phyloP scores from a whole-genome alignment of 2,888 invertebrate genomes.

The Schizaphis graminum region DNA sequence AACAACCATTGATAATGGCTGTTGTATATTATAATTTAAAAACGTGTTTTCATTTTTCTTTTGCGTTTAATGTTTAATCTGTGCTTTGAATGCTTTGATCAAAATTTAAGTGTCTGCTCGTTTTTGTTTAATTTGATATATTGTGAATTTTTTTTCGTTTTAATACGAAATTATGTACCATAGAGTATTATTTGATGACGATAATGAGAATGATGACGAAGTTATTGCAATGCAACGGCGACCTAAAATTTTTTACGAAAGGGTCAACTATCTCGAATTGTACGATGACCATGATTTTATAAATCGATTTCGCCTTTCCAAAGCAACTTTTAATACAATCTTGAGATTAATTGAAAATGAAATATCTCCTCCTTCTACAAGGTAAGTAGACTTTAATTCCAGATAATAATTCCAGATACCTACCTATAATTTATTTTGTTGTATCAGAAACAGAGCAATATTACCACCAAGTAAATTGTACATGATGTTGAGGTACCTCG shows the following conservation, averaged over 20 bases:
- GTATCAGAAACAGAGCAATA: background rate
- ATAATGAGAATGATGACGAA: too few relatives aligned
- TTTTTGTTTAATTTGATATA: background rate
- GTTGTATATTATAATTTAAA: too few relatives aligned
- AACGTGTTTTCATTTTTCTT: too few relatives aligned
- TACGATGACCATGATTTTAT: background rate
- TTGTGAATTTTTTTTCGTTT: background rate
- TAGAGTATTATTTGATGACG: slow-evolving; percentile 14
- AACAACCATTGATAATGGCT: too few relatives aligned
- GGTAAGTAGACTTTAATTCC: background rate
- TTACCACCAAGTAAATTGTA: background rate
- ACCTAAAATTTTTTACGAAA: too few relatives aligned
- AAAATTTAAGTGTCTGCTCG: background rate
- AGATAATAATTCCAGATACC: background rate
- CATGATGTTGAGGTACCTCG: background rate
- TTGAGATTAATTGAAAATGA: too few relatives aligned
- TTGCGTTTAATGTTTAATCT: too few relatives aligned
- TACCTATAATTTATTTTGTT: background rate
- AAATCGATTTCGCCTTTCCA: slow-evolving; percentile 1
- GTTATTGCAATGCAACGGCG: slow-evolving; percentile 18
- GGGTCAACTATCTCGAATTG: too few relatives aligned
- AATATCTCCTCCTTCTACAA: background rate
- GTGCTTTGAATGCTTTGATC: background rate
- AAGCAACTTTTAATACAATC: background rate
- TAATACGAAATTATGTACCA: background rate